A percentile compares a stretch with the other conserved stretches of the same genome.
phyloP scores from a whole-genome alignment of 2,113 vertebrate genomes.

The Paracanthobrama guichenoti region DNA sequence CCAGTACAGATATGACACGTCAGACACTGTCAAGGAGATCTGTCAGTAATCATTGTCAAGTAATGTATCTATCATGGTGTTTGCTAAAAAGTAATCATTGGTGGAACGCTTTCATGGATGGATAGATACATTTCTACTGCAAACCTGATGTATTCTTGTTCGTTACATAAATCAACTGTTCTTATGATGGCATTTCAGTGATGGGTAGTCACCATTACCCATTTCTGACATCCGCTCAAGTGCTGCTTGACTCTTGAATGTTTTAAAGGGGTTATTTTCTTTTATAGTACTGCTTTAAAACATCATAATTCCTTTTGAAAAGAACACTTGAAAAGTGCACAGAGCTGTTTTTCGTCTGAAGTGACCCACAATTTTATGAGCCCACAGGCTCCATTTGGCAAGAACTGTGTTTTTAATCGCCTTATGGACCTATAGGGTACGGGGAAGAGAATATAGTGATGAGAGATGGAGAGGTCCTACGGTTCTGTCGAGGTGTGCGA shows the following conservation, averaged over 20 bases:
- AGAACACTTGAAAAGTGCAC: not conserved
- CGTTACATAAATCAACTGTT: conserved; percentile 51
- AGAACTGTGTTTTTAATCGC: conserved; percentile 42
- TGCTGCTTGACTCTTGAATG: conserved; percentile 35
- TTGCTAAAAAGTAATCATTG: no score
- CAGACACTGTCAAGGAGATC: not conserved
- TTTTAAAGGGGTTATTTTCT: conserved; percentile 25
- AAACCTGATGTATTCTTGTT: conserved; percentile 48
- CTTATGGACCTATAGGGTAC: conserved; percentile 11
- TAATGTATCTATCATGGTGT: no score
- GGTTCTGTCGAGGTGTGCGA: conserved; percentile 29
- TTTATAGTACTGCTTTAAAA: not conserved
- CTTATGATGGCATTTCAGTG: conserved; percentile 58
- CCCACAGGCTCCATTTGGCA: conserved; percentile 9
- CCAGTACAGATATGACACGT: not conserved
- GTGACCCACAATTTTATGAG: conserved; percentile 18
- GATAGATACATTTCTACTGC: conserved; percentile 13
- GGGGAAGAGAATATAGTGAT: not conserved
- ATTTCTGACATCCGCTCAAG: conserved; percentile 21
- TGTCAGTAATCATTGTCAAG: not conserved
- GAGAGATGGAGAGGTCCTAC: conserved; percentile 15
- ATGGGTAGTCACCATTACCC: conserved; percentile 45
- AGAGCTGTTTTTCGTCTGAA: not conserved
- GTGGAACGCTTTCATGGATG: not conserved
- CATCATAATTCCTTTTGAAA: conserved; percentile 34